These are phyloP conservation scores for Hoplodrina blanda DNA, from an alignment of 2,888 invertebrate species.

Conservation along the genomic window DNA sequence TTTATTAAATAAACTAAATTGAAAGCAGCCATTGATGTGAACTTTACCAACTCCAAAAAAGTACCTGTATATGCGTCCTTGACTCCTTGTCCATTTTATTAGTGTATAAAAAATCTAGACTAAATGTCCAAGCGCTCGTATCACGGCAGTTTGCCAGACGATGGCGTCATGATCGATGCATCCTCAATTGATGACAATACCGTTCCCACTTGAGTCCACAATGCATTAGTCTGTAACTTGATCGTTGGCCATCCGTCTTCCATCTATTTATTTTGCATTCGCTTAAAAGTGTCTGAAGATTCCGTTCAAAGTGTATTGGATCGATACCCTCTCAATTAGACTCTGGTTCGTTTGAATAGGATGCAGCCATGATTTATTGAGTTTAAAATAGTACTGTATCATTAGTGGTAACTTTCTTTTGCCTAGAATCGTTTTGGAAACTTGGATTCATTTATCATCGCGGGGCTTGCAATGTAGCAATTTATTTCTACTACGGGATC, in stretches of 20 bases:
- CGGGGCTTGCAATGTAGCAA: slow-evolving; percentile 11
- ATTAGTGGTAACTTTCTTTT: slow-evolving; percentile 56
- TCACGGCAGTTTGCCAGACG: slow-evolving; percentile 20
- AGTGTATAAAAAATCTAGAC: slow-evolving; percentile 13
- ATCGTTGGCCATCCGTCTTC: slow-evolving; percentile 60
- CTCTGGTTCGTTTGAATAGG: slow-evolving; percentile 32
- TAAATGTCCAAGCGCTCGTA: slow-evolving; percentile 3
- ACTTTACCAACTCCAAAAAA: not conserved
- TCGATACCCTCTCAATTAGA: slow-evolving; percentile 55
- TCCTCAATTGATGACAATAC: slow-evolving; percentile 49
- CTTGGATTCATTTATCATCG: slow-evolving; percentile 51
- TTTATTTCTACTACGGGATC: slow-evolving; percentile 54
- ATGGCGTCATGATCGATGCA: slow-evolving; percentile 66
- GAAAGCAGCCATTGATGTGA: too few relatives aligned
- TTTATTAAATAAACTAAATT: too few relatives aligned
- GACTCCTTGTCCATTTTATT: slow-evolving; percentile 1
- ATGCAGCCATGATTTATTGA: slow-evolving; percentile 50
- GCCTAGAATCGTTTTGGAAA: slow-evolving; percentile 34
- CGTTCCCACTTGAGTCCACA: slow-evolving; percentile 49
- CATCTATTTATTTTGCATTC: slow-evolving; percentile 60
- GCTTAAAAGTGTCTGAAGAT: slow-evolving; percentile 53
- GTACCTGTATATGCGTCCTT: not conserved
- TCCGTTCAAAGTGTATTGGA: slow-evolving; percentile 38
- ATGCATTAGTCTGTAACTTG: slow-evolving; percentile 66
- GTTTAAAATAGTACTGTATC: slow-evolving; percentile 55